Evolutionary conservation across 2,113 vertebrate species (phyloP).

Genomic region (Cairina moschata): DNA sequence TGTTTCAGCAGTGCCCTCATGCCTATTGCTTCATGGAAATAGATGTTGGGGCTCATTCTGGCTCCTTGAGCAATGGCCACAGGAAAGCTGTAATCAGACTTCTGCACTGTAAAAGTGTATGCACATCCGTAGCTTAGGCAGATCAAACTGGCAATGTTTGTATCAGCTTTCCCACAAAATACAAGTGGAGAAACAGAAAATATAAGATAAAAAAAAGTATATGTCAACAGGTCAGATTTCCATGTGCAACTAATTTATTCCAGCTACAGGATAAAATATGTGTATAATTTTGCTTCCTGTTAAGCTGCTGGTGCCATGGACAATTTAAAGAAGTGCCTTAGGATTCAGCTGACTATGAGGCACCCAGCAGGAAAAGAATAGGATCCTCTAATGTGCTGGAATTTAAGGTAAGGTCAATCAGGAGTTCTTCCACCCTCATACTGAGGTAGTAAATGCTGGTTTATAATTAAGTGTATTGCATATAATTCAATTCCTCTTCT

Average conservation of each 20-base stretch:
- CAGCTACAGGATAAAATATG: background rate
- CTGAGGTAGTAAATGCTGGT: background rate
- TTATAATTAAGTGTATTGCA: background rate
- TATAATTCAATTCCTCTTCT: background rate
- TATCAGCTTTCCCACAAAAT: background rate
- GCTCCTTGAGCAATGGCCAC: background rate
- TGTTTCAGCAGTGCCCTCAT: background rate
- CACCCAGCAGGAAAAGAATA: background rate
- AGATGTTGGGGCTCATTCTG: background rate
- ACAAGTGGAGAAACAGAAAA: background rate
- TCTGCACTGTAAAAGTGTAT: background rate
- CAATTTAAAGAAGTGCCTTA: background rate
- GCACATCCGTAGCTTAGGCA: background rate
- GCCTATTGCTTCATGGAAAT: background rate
- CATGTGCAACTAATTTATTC: background rate
- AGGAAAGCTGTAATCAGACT: background rate
- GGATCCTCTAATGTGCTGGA: fast-evolving
- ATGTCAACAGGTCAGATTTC: background rate
- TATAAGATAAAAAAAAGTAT: background rate
- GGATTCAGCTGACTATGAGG: background rate
- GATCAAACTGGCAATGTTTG: background rate
- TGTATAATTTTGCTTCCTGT: background rate
- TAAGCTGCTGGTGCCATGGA: background rate
- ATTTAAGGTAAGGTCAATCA: background rate
- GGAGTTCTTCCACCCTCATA: background rate